These are phyloP conservation scores for Sphaeridia pumilis DNA, from an alignment of 2,888 invertebrate genomes.

Conservation along the genomic window DNA sequence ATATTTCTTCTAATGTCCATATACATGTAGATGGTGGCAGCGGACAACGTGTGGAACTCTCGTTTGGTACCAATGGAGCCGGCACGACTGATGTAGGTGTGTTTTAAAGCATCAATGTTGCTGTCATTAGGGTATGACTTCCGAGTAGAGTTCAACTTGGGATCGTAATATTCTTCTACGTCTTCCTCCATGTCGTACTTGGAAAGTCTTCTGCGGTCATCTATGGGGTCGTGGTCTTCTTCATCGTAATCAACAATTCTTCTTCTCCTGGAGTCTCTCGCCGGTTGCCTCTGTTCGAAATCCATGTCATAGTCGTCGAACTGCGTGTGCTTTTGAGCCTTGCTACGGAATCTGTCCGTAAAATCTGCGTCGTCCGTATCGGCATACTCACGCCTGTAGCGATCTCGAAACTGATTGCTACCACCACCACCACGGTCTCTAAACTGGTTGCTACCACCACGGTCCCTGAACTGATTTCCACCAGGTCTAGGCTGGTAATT, in stretches of 20 bases:
- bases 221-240: neutral
- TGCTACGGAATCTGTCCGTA: neutral
- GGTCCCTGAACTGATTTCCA: neutral
- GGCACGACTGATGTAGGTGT: neutral
- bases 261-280: too few species aligned
- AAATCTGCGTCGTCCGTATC: neutral
- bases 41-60: conserved; percentile 7
- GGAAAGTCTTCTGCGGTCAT: neutral
- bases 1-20: too few species aligned
- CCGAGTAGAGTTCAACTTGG: neutral
- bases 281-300: too few species aligned
- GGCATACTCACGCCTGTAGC: neutral
- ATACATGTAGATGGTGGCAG: too few species aligned
- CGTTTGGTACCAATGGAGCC: neutral
- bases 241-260: neutral
- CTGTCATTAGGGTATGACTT: neutral
- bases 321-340: neutral
- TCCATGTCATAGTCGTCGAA: neutral
- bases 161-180: neutral
- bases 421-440: conserved; percentile 2
- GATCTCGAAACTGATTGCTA: neutral
- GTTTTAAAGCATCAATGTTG: conserved; percentile 3
- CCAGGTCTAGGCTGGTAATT: neutral
- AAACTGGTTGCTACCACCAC: neutral
- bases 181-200: conserved; percentile 1